These are phyloP conservation scores for Chauna torquata DNA, from an alignment of 2,113 vertebrate species.

Conservation along the genomic window DNA sequence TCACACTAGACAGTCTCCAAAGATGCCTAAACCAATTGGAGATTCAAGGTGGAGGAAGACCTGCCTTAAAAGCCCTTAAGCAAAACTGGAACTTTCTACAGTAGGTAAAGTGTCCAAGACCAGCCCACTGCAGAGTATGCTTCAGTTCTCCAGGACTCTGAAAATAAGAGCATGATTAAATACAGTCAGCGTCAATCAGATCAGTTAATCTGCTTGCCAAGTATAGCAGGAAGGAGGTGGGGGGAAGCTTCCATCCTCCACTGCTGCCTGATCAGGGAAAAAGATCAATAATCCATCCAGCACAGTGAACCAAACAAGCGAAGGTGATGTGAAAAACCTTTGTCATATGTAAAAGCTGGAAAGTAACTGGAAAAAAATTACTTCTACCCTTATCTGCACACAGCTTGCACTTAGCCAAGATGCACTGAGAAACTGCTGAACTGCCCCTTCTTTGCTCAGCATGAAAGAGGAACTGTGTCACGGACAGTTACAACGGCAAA, in stretches of 20 bases:
- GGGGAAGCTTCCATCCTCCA: background rate
- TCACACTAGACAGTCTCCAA: background rate
- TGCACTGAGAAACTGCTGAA: background rate
- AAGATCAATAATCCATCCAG: background rate
- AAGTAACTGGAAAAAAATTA: background rate
- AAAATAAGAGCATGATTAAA: background rate
- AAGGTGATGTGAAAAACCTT: background rate
- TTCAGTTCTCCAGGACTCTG: background rate
- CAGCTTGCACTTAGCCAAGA: background rate
- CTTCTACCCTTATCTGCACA: background rate
- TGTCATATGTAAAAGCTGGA: background rate
- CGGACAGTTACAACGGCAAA: background rate
- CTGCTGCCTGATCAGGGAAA: background rate
- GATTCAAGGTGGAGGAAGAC: background rate
- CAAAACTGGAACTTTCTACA: background rate
- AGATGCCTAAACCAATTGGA: background rate
- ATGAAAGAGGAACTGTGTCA: background rate
- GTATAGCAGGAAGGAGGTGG: background rate
- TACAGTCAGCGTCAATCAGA: background rate
- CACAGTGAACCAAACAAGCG: background rate
- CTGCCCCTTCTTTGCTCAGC: background rate
- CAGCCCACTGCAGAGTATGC: background rate
- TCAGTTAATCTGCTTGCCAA: background rate
- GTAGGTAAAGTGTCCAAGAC: background rate
- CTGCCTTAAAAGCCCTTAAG: background rate